Evolutionary conservation across 2,797 vertebrate species (phyloP).

Genomic region (Darevskia nairensis): DNA sequence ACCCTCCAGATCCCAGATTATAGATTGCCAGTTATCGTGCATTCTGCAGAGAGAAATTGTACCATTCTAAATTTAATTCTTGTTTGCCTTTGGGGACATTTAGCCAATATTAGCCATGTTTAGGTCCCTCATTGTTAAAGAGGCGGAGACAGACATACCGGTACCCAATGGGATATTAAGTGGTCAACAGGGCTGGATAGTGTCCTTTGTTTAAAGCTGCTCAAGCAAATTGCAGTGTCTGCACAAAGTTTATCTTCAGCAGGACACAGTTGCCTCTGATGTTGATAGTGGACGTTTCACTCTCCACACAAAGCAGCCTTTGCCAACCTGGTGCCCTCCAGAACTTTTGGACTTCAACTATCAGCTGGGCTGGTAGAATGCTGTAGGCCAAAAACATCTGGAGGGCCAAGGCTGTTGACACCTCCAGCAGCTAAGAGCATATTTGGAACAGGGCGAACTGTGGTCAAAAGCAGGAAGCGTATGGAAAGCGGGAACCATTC

Average conservation of each 20-base stretch:
- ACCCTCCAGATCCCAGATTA: too few species aligned
- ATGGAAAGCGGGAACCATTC: conserved; percentile 16
- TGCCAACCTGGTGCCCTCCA: too few species aligned
- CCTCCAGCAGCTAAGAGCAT: background rate
- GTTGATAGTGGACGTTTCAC: conserved; percentile 40
- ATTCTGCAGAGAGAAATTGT: too few species aligned
- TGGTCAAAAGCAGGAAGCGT: background rate
- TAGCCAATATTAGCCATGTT: background rate
- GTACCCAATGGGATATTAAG: background rate
- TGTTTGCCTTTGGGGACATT: background rate
- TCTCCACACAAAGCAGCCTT: background rate
- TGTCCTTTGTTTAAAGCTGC: background rate
- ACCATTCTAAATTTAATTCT: too few species aligned
- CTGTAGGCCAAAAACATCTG: too few species aligned
- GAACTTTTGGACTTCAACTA: too few species aligned
- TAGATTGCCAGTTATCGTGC: too few species aligned
- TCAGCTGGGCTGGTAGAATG: too few species aligned
- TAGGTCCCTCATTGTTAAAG: background rate
- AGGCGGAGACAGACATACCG: too few species aligned
- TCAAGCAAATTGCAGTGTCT: background rate
- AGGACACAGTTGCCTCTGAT: background rate
- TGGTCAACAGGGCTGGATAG: background rate
- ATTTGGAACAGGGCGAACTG: conserved; percentile 18
- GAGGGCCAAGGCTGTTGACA: background rate
- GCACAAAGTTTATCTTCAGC: background rate